Conservation (phyloP, 2,888 invertebrate genomes). For the Lagria hirta region DNA sequence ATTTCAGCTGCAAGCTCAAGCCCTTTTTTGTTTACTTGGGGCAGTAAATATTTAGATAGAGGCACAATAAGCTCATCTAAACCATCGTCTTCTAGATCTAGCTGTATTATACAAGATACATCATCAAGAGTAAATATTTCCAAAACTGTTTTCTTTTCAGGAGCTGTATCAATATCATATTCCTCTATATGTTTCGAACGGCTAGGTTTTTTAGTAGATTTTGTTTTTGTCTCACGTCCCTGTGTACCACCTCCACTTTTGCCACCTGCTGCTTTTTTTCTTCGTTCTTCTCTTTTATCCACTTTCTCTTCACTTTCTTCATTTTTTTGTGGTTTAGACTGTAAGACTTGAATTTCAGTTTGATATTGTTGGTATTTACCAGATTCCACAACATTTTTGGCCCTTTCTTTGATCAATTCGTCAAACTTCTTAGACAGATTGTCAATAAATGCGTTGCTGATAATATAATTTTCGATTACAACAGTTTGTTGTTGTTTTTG, state of each 20-base stretch:
- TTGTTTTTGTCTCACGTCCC: conserved; percentile 93
- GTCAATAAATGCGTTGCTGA: conserved; percentile 70
- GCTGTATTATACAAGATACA: conserved; percentile 65
- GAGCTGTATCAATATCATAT: conserved; percentile 68
- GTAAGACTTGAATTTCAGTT: conserved; percentile 63
- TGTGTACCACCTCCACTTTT: conserved; percentile 92
- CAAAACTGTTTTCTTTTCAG: conserved; percentile 56
- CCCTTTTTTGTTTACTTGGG: conserved; percentile 70
- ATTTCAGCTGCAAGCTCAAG: conserved; percentile 70
- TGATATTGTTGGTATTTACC: conserved; percentile 76
- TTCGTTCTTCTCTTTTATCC: conserved; percentile 83
- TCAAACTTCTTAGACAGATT: conserved; percentile 69
- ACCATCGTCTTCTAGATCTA: conserved; percentile 69
- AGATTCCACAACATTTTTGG: conserved; percentile 67
- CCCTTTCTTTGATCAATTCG: conserved; percentile 64
- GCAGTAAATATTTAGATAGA: conserved; percentile 70
- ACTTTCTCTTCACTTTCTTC: conserved; percentile 55
- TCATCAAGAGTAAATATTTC: conserved; percentile 69
- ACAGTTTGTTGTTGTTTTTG: conserved; percentile 60
- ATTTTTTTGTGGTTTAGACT: conserved; percentile 35
- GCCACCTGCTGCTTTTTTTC: conserved; percentile 83
- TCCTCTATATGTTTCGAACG: conserved; percentile 61
- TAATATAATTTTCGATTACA: conserved; percentile 63
- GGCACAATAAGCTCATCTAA: conserved; percentile 69
- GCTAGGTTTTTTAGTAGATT: conserved; percentile 82